Conservation (phyloP, 2,888 invertebrate genomes). For the Drosophila paramelanica region DNA sequence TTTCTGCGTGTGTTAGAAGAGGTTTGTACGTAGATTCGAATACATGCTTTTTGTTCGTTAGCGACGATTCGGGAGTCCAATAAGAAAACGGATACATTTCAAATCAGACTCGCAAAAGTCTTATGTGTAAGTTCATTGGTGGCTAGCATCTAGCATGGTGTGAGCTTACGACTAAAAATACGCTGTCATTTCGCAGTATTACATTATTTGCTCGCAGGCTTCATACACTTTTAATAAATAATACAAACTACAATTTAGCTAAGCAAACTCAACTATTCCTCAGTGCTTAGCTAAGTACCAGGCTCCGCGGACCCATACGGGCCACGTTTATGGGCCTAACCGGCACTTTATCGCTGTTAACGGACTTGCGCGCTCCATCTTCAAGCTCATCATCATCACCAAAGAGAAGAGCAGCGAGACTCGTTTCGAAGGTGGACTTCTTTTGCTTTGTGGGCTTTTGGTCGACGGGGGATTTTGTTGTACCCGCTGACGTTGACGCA, state of each 20-base stretch:
- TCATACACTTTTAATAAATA: slow-evolving; percentile 62
- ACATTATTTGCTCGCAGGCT: slow-evolving; percentile 34
- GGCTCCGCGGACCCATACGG: slow-evolving; percentile 80
- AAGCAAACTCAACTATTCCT: slow-evolving; percentile 27
- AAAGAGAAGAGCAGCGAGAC: slow-evolving; percentile 83
- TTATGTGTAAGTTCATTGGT: slow-evolving; percentile 53
- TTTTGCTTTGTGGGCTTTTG: slow-evolving; percentile 61
- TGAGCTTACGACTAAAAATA: slow-evolving; percentile 48
- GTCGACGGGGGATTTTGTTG: slow-evolving; percentile 41
- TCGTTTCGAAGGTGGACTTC: slow-evolving; percentile 83
- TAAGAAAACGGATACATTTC: slow-evolving; percentile 82
- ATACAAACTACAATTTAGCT: slow-evolving; percentile 70
- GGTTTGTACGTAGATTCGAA: slow-evolving; percentile 53
- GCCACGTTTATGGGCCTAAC: slow-evolving; percentile 78
- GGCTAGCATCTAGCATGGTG: slow-evolving; percentile 50
- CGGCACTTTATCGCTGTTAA: slow-evolving; percentile 53
- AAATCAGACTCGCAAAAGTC: slow-evolving; percentile 85
- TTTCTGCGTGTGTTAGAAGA: slow-evolving; percentile 34
- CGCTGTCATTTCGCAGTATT: slow-evolving; percentile 56
- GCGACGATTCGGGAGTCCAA: slow-evolving; percentile 85
- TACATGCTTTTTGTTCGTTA: slow-evolving; percentile 47
- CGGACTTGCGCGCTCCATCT: slow-evolving; percentile 63
- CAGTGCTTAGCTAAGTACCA: slow-evolving; percentile 64
- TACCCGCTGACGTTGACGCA: slow-evolving; percentile 25
- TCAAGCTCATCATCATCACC: slow-evolving; percentile 82